Conservation (phyloP, 2,888 invertebrate genomes). For the Venusia cambrica region DNA sequence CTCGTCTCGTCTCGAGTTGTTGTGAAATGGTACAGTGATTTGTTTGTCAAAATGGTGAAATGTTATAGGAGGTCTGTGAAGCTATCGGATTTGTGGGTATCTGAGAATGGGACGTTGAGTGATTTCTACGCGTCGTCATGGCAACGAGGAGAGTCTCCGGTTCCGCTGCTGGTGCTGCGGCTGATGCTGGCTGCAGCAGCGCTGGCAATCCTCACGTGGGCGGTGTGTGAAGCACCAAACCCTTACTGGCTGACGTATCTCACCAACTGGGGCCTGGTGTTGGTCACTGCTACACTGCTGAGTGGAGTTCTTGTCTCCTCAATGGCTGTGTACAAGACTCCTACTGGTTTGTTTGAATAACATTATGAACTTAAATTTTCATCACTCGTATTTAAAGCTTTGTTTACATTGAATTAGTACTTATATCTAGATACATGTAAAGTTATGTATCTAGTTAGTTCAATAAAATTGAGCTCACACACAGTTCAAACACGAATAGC, state of each 20-base stretch:
- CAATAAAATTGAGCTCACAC: no score
- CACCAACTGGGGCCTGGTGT: conserved; percentile 69
- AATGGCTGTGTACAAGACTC: conserved; percentile 38
- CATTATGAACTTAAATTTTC: no score
- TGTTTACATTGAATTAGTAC: no score
- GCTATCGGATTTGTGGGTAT: conserved; percentile 62
- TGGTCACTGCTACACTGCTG: conserved; percentile 46
- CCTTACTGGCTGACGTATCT: conserved; percentile 61
- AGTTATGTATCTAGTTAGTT: no score
- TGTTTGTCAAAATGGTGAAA: conserved; percentile 62
- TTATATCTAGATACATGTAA: no score
- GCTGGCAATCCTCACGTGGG: conserved; percentile 55
- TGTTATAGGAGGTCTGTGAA: conserved; percentile 54
- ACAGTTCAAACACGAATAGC: no score
- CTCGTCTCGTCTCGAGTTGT: conserved; percentile 21
- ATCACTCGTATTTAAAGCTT: no score
- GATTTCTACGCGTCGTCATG: conserved; percentile 70
- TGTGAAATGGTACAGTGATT: conserved; percentile 26
- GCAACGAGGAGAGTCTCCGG: conserved; percentile 64
- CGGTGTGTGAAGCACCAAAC: conserved; percentile 41
- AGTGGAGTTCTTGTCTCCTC: conserved; percentile 53
- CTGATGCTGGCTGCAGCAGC: conserved; percentile 44
- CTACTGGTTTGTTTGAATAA: conserved; percentile 45
- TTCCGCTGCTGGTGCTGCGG: conserved; percentile 57
- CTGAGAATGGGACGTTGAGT: conserved; percentile 54